Evolutionary conservation across 2,888 invertebrate species (phyloP), one percentile per base, ranked within the genome.

Genomic region (Spialia ferax): DNA sequence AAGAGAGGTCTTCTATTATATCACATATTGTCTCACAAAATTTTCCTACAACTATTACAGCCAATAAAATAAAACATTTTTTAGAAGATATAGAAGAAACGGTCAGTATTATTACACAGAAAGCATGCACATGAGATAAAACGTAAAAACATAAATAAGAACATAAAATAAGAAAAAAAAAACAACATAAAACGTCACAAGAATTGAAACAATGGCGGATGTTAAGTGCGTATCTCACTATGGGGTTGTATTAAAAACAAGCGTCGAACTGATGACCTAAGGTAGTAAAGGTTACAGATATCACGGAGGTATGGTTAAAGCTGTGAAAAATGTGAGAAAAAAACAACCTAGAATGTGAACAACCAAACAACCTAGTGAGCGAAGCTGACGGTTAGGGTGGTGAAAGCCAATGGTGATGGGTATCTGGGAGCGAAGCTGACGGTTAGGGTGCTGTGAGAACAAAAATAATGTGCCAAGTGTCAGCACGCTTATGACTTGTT

Each of bases 111-210:
- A 35, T 57, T 56, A 64, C 64, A 64, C 32, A 10, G 5, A 15
- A 29, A 64, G 48, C 64, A 64, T 64, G 64, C 64, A 64, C 32
- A 64, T 64, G 48, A 32, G 48, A 56, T 48, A 22, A 56, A 32
- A 15, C 56, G 29, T 7, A 42, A 20, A 48, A 48, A 8, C 2
- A 63, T 11, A 32, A 50, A 22, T 18, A 18, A 8, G 23, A 15
- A 48, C 29, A 45, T 55, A 57, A 29, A 35, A 50, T 50, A 10
- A 18, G 5, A 26, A 35, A 65, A 35, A 65, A 35, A 38, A 35
- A 54, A 64, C 32, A 48, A 45, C 26, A 45, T 1, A 56, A 50
- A 48, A 61, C 64, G 38, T 65, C 64, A 59, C 57, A 65, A 48
- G 57, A 32, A 11, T 35, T 22, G 15, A 64, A 65, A 57, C 32